Evolutionary conservation across 2,113 vertebrate species (phyloP).

Genomic region (Saccopteryx bilineata): DNA sequence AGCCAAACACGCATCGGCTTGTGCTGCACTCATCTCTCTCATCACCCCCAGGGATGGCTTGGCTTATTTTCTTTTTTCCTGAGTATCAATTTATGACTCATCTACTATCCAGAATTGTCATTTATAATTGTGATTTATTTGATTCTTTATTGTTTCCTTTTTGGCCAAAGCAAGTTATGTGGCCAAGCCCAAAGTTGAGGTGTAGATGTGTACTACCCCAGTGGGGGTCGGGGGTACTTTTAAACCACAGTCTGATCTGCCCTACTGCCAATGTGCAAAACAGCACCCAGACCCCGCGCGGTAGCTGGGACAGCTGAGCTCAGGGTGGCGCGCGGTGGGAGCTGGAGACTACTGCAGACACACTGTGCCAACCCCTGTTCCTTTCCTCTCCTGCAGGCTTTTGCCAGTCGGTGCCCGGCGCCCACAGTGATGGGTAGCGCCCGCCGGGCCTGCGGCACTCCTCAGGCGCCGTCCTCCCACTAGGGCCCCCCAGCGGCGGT

Average conservation of each 20-base stretch:
- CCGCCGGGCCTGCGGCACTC: slow-evolving; percentile 68
- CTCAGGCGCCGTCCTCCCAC: slow-evolving; percentile 82
- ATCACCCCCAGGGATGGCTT: not conserved
- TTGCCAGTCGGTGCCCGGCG: slow-evolving; percentile 64
- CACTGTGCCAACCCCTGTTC: not conserved
- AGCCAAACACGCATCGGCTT: not conserved
- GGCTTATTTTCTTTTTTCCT: not conserved
- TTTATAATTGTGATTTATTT: not conserved
- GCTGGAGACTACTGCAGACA: not conserved
- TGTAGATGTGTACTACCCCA: accelerated
- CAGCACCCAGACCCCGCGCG: not conserved
- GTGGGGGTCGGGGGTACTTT: not conserved
- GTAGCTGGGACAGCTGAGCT: not conserved
- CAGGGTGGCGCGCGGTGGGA: accelerated
- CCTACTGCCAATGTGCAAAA: not conserved
- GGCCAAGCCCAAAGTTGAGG: not conserved
- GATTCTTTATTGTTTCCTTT: slow-evolving; percentile 14
- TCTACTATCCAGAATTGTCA: not conserved
- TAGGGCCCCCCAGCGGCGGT: slow-evolving; percentile 87
- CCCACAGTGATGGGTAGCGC: slow-evolving; percentile 80
- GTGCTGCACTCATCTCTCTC: accelerated
- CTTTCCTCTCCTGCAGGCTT: slow-evolving; percentile 73
- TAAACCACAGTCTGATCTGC: accelerated
- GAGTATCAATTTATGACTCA: not conserved
- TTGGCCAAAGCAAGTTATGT: not conserved